Percentiles rank a stretch among this genome's conserved stretches.
Evolutionary conservation across 2,888 invertebrate genomes (phyloP).

Genomic region (Hemistola chrysoprasaria): DNA sequence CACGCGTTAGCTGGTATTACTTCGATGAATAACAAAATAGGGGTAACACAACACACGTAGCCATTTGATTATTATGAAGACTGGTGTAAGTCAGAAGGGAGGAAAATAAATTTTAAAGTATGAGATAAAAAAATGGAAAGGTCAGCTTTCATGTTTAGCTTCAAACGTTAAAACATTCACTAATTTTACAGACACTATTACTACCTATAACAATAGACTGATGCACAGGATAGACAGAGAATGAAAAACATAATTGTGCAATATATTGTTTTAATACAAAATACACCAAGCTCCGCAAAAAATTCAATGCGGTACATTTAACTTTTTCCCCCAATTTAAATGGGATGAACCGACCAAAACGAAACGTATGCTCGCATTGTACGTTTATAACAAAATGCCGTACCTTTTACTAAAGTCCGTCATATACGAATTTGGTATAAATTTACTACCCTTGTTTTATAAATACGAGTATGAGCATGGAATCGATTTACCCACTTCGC

Average conservation of each 20-base stretch:
- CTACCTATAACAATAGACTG: too few relatives aligned
- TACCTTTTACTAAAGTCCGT: constrained; percentile 25
- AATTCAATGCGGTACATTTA: constrained; percentile 51
- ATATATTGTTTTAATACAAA: constrained; percentile 4
- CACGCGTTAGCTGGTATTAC: constrained; percentile 19
- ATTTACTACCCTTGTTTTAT: constrained; percentile 23
- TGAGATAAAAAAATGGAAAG: too few relatives aligned
- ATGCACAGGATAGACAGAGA: too few relatives aligned
- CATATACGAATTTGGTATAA: constrained; percentile 20
- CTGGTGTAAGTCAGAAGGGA: too few relatives aligned
- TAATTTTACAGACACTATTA: too few relatives aligned
- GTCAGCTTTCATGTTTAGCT: too few relatives aligned
- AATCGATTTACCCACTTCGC: constrained; percentile 33
- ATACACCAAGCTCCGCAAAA: constrained; percentile 30
- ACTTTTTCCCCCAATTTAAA: constrained; percentile 41
- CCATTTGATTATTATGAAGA: too few relatives aligned
- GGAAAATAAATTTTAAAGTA: too few relatives aligned
- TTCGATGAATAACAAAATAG: constrained; percentile 9
- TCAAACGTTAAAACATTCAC: too few relatives aligned
- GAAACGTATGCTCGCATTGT: constrained; percentile 31
- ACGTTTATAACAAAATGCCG: constrained; percentile 6
- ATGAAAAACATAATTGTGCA: not conserved
- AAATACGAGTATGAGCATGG: constrained; percentile 32
- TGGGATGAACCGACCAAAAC: constrained; percentile 46
- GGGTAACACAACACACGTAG: constrained; percentile 1